Evolutionary conservation across 2,113 vertebrate species (phyloP).

Genomic region (Chlamydotis undulata): DNA sequence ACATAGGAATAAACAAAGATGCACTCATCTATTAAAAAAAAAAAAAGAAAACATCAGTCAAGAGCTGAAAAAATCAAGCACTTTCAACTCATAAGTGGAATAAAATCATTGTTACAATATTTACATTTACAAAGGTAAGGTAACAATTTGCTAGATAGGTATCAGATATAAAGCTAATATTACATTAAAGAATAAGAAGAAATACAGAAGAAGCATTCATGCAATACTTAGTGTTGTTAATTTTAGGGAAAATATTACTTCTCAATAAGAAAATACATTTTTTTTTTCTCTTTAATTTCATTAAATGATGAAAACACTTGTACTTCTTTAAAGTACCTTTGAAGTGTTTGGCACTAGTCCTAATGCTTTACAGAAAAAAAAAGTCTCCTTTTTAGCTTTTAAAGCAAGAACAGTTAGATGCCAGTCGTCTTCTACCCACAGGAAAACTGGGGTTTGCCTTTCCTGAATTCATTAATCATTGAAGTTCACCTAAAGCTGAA

Average conservation of each 20-base stretch:
- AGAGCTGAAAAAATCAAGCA: not conserved
- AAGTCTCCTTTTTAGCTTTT: not conserved
- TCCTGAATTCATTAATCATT: conserved; percentile 2
- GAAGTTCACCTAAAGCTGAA: not conserved
- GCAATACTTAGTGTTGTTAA: not conserved
- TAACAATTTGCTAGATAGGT: not conserved
- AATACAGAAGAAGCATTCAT: not conserved
- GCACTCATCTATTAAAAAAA: not conserved
- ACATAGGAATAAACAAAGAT: not conserved
- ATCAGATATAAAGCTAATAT: not conserved
- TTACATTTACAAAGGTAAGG: not conserved
- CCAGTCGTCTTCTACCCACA: not conserved
- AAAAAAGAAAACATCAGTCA: not conserved
- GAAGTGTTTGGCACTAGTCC: not conserved
- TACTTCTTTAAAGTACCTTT: not conserved
- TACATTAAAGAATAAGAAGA: not conserved
- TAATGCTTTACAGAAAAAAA: conserved; percentile 9
- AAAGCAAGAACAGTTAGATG: not conserved
- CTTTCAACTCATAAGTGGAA: not conserved
- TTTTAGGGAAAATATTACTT: not conserved
- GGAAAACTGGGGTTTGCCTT: not conserved
- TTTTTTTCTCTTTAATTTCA: not conserved
- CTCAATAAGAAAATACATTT: not conserved
- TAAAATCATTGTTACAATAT: not conserved
- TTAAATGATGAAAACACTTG: not conserved